phyloP scores from a whole-genome alignment of 2,797 vertebrate species.

The Coccyzus lansbergi region DNA sequence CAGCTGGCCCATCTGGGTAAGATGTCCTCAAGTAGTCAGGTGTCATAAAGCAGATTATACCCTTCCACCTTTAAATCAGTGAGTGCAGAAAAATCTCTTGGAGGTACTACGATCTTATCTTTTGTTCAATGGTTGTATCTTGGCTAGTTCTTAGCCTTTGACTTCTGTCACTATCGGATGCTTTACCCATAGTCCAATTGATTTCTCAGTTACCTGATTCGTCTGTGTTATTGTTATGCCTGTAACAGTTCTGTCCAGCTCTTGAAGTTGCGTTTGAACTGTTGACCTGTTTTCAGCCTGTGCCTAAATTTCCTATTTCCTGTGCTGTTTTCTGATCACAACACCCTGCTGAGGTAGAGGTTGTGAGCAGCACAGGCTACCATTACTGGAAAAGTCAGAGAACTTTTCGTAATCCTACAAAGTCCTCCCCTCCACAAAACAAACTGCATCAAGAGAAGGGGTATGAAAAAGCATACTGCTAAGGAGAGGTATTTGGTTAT shows the following conservation, averaged over 20 bases:
- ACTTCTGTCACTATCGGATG: not conserved
- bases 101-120: not conserved
- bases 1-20: not conserved
- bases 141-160: not conserved
- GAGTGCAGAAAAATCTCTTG: not conserved
- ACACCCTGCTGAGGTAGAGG: not conserved
- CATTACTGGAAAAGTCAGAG: not conserved
- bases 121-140: not conserved
- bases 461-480: not conserved
- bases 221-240: not conserved
- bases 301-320: not conserved
- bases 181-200: not conserved
- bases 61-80: not conserved
- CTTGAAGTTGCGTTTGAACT: not conserved
- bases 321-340: not conserved
- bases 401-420: not conserved
- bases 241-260: not conserved
- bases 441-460: not conserved
- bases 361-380: not conserved
- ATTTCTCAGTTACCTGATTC: not conserved
- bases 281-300: not conserved
- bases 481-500: not conserved
- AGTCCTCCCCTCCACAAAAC: not conserved
- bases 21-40: not conserved
- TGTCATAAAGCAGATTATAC: not conserved